Evolutionary conservation across 2,797 vertebrate species (phyloP), one percentile per base, ranked within the genome.

Genomic region (Mico argentatus): DNA sequence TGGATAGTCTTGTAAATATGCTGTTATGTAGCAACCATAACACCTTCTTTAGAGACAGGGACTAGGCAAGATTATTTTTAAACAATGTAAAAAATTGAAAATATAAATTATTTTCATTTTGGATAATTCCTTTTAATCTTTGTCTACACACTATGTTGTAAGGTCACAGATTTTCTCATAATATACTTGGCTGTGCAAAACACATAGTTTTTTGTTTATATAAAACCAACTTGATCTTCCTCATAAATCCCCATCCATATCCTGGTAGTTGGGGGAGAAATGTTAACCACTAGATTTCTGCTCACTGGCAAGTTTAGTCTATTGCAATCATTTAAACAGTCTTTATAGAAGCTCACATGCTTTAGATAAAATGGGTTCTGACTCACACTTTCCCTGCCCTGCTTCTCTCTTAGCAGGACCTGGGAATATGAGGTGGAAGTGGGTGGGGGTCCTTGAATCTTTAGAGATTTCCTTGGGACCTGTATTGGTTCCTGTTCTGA

Each of bases 21-120:
- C 39, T 59, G 3, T 72, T 75, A 90, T 20, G 12, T 11, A 67
- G 22, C 84, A 83, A 33, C 36, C 87, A n/a, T 46, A 46, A 59
- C 59, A 27, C 0, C 22, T 72, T 72, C 70, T 85, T 91, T n/a
- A 91, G 92, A 86, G 50, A 87, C 30, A 67, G 20, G 22, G 22
- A 75, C 64, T 82, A 94, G 72, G 33, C 12, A 36, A 75, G 22
- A 76, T 72, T 91, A 81, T 44, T 88, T 44, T 1, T 17, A 88
- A 70, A 57, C 14, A 67, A 76, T 15, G 50, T 73, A 57, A 91
- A 82, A 94, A 46, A 79, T 48, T 44, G 15, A 73, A 36, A 73
- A 95, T 64, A 70, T 55, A 75, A 81, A 67, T 80, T 94, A 41
- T 89, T 91, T 92, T 90, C 30, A 84, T 57, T 81, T 64, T 12